Evolutionary conservation across 53 echinoderm and acorn worm species (phyloP).

Genomic region (Astropecten irregularis): DNA sequence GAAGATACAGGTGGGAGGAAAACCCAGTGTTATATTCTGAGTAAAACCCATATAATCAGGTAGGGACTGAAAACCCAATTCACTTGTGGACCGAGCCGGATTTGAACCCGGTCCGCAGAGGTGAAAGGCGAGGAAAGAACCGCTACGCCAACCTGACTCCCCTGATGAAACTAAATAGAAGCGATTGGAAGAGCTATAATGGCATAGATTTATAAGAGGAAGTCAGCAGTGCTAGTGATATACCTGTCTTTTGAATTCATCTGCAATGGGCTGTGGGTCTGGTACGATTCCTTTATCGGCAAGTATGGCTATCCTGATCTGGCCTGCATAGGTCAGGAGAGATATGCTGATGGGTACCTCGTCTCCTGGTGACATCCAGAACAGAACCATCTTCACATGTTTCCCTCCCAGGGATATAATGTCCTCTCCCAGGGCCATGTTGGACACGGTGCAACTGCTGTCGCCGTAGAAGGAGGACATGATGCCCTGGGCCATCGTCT

Average conservation of each 20-base stretch:
- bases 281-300: conserved; percentile 60
- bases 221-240: too few relatives aligned
- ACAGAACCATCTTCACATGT: conserved; percentile 54
- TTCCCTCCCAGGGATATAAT: conserved; percentile 45
- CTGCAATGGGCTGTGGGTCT: conserved; percentile 48
- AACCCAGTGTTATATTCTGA: too few relatives aligned
- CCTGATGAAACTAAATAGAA: too few relatives aligned
- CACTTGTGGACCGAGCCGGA: too few relatives aligned
- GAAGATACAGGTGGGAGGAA: too few relatives aligned
- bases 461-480: conserved; percentile 37
- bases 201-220: too few relatives aligned
- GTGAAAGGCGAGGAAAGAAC: too few relatives aligned
- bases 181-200: too few relatives aligned
- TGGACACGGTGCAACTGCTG: conserved; percentile 57
- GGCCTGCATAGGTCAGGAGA: conserved; percentile 64
- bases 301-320: conserved; percentile 57
- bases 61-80: too few relatives aligned
- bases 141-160: too few relatives aligned
- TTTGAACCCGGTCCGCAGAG: too few relatives aligned
- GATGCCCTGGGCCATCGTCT: conserved; percentile 45
- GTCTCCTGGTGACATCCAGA: conserved; percentile 67
- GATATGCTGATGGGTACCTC: conserved; percentile 66
- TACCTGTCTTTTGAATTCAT: conserved; percentile 68
- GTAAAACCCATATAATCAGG: too few relatives aligned
- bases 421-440: conserved; percentile 51